These are phyloP conservation scores for Drosophila murphyi DNA, from an alignment of 1,140 invertebrate species.

Conservation along the genomic window DNA sequence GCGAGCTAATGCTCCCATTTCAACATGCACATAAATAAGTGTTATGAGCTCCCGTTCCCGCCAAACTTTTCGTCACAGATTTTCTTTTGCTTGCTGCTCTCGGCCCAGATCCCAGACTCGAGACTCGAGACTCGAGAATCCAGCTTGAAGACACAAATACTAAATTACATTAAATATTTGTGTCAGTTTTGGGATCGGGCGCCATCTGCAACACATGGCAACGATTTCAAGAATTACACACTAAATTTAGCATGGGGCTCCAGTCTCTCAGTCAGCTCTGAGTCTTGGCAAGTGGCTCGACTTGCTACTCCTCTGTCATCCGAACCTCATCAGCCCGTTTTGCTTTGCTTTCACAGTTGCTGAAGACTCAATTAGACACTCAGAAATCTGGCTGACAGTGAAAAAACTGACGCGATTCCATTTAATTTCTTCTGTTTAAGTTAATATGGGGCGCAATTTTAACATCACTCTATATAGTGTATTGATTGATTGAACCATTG, in stretches of 20 bases:
- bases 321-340: not conserved
- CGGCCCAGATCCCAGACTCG: slow-evolving; percentile 44
- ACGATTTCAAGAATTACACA: slow-evolving; percentile 79
- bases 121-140: slow-evolving; percentile 29
- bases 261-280: not conserved
- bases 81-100: slow-evolving; percentile 37
- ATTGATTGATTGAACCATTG: too few relatives aligned
- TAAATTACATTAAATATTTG: slow-evolving; percentile 59
- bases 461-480: not conserved
- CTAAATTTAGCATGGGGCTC: slow-evolving; percentile 71
- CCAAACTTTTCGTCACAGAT: slow-evolving; percentile 69
- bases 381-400: slow-evolving; percentile 68
- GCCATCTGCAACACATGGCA: slow-evolving; percentile 71
- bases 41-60: slow-evolving; percentile 64
- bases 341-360: slow-evolving; percentile 19
- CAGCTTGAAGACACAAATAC: slow-evolving; percentile 2
- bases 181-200: slow-evolving; percentile 54
- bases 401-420: slow-evolving; percentile 41
- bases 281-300: slow-evolving; percentile 37
- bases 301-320: not conserved
- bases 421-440: slow-evolving; percentile 32
- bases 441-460: not conserved
- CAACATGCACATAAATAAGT: slow-evolving; percentile 80
- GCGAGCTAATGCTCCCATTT: slow-evolving; percentile 79
- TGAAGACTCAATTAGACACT: slow-evolving; percentile 65